phyloP scores from a whole-genome alignment of 2,113 vertebrate species.

The Acanthochromis polyacanthus region DNA sequence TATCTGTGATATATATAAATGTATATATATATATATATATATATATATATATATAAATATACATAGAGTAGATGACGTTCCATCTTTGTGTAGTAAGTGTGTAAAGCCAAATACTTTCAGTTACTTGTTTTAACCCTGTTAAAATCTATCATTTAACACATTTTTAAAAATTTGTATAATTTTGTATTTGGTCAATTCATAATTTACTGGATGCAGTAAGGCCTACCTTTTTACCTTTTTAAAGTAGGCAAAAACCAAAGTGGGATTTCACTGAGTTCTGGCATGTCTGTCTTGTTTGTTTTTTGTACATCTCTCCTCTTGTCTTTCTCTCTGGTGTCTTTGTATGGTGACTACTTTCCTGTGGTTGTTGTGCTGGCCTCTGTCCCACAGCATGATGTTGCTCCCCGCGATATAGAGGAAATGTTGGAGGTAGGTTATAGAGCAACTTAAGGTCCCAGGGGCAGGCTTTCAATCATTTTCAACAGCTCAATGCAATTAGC shows the following conservation, averaged over 20 bases:
- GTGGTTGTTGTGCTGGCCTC: slow-evolving; percentile 72
- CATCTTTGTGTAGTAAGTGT: slow-evolving; percentile 1
- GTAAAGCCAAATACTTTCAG: background rate
- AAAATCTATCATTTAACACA: background rate
- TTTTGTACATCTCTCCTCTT: slow-evolving; percentile 52
- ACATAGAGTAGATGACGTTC: background rate
- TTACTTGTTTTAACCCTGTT: slow-evolving; percentile 22
- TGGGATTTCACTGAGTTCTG: slow-evolving; percentile 13
- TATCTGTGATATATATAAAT: background rate
- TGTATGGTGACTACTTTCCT: slow-evolving; percentile 75
- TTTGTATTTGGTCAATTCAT: background rate
- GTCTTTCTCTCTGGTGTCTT: slow-evolving; percentile 62
- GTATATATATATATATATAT: no score
- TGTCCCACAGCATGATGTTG: slow-evolving; percentile 79
- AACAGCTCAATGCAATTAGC: slow-evolving; percentile 49
- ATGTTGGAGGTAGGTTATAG: slow-evolving; percentile 85
- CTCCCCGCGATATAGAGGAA: slow-evolving; percentile 84
- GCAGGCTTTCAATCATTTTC: slow-evolving; percentile 61
- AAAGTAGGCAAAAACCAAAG: slow-evolving; percentile 23
- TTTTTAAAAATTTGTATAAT: background rate
- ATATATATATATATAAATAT: background rate
- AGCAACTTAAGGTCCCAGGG: slow-evolving; percentile 48
- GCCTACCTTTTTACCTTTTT: background rate
- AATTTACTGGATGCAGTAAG: background rate
- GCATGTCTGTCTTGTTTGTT: slow-evolving; percentile 41